Evolutionary conservation across 2,888 invertebrate genomes (phyloP), one percentile per base, ranked within the genome.

Genomic region (Eupelmus urozonus): DNA sequence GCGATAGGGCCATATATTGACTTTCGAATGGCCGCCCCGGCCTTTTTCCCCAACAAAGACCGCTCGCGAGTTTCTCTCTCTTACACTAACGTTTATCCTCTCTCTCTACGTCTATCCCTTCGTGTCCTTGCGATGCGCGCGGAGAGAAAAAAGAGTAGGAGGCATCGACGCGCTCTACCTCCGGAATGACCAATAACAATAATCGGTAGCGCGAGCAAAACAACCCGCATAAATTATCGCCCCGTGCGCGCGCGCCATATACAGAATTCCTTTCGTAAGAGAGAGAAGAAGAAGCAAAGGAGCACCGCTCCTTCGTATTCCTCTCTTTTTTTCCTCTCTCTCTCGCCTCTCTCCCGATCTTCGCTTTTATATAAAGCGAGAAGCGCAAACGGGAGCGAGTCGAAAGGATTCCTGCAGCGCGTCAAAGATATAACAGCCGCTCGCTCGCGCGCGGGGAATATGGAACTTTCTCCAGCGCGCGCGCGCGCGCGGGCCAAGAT

Each of bases 401-500:
- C 82, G 78, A 83, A 82, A 80, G 81, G 82, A 79, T 55, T 69
- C 45, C 45, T 74, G 63, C 69, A 71, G 76, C 76, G 77, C 80
- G 81, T 71, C 75, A 81, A 45, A 66, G 2, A 34, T 3, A 5
- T 34, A 3, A 34, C 34, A 9, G 5, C 5, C 9, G 34, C 34
- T 34, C 34, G 34, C 34, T 34, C 34, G 34, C 34, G 3, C 34
- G 34, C 34, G 3, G 5, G 34, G 5, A n/a, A n/a, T n/a, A n/a
- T 34, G 5, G 34, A 3, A 5, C 9, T 3, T 34, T 34, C 34
- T 3, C 34, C 9, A 5, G 34, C 34, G 3, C 34, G 34, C 34
- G 34, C 34, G 34, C 34, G 34, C 34, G 34, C 59, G 34, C 70
- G 53, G 53, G 34, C 34, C 9, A 34, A 63, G 27, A 73, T 55